Evolutionary conservation across 2,113 vertebrate species (phyloP).

Genomic region (Hypocryptadius cinnamomeus): DNA sequence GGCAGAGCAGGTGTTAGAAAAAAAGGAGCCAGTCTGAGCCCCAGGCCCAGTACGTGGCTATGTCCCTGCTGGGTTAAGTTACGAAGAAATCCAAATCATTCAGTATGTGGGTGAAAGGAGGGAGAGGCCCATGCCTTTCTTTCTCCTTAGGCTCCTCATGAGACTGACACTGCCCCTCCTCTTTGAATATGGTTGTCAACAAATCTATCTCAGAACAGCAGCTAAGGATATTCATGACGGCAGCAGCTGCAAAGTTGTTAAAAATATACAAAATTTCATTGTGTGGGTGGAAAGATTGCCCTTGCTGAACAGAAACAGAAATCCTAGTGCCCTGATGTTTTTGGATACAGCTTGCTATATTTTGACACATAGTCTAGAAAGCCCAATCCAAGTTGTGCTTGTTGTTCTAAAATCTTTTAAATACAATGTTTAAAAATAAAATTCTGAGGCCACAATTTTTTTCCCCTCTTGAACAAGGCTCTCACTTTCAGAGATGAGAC

Average conservation of each 20-base stretch:
- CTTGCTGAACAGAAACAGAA: conserved; percentile 18
- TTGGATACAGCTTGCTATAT: background rate
- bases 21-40: background rate
- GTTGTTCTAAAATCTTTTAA: background rate
- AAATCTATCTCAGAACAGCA: background rate
- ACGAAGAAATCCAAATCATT: conserved; percentile 34
- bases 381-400: background rate
- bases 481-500: background rate
- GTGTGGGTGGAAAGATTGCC: background rate
- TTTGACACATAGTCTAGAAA: background rate
- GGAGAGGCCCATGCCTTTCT: background rate
- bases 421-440: background rate
- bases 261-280: conserved; percentile 49
- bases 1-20: conserved; percentile 25
- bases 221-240: background rate
- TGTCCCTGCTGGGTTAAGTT: background rate
- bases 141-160: background rate
- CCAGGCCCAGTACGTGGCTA: background rate
- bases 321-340: background rate
- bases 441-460: background rate
- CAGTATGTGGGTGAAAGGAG: background rate
- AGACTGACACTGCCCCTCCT: background rate
- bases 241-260: conserved; percentile 51
- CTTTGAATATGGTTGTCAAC: background rate
- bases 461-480: background rate